phyloP scores from a whole-genome alignment of 53 echinoderm and acorn worm species.

The Holothuria scabra region DNA sequence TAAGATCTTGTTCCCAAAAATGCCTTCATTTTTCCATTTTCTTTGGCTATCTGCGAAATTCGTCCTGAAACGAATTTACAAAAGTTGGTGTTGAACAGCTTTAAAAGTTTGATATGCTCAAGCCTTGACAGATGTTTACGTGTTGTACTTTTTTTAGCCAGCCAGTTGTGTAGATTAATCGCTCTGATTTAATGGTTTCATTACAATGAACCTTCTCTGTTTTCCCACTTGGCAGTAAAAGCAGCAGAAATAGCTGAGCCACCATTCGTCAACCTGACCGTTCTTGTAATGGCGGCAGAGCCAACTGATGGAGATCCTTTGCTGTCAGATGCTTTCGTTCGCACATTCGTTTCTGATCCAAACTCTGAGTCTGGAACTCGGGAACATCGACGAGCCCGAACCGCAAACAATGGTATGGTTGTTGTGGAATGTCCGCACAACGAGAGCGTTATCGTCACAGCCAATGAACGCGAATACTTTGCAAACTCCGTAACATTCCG shows the following conservation, averaged over 20 bases:
- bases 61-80: no score
- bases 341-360: conserved; percentile 59
- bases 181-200: no score
- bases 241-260: not conserved
- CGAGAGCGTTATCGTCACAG: conserved; percentile 71
- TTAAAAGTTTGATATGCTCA: no score
- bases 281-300: conserved; percentile 38
- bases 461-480: not conserved
- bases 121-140: no score
- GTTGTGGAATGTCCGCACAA: conserved; percentile 74
- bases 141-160: no score
- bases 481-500: conserved; percentile 47
- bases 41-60: no score
- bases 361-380: conserved; percentile 45
- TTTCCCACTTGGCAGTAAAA: not conserved
- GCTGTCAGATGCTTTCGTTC: conserved; percentile 33
- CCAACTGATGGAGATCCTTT: conserved; percentile 40
- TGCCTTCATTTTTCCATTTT: no score
- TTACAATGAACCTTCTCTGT: no score
- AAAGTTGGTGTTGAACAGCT: no score
- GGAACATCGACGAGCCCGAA: conserved; percentile 38
- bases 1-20: no score
- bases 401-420: conserved; percentile 70
- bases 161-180: no score
- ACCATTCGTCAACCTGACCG: conserved; percentile 71